Conservation (phyloP, 2,888 invertebrate genomes). For the Epinotia demarniana region DNA sequence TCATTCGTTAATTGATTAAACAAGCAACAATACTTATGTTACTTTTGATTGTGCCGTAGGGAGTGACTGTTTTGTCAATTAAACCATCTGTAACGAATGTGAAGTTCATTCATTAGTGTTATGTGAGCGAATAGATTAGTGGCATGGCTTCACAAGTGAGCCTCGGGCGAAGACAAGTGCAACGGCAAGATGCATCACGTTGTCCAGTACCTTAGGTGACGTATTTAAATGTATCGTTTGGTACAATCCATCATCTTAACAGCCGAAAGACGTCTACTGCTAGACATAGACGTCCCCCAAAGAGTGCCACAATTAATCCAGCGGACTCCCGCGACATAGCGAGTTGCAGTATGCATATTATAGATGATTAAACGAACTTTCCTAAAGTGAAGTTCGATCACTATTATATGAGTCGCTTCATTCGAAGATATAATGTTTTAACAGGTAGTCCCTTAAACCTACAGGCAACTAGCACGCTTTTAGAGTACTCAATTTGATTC, state of each 20-base stretch:
- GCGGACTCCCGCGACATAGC: too few relatives aligned
- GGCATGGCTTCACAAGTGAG: slow-evolving; percentile 60
- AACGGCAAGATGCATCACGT: slow-evolving; percentile 73
- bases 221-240: slow-evolving; percentile 1
- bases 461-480: too few relatives aligned
- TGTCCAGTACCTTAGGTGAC: slow-evolving; percentile 69
- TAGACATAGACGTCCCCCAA: too few relatives aligned
- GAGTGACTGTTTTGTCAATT: not conserved
- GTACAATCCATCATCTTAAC: too few relatives aligned
- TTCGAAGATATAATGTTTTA: too few relatives aligned
- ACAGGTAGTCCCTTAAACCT: too few relatives aligned
- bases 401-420: too few relatives aligned
- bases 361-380: too few relatives aligned
- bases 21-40: not conserved
- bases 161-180: slow-evolving; percentile 55
- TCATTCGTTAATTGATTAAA: not conserved
- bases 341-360: not conserved
- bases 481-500: too few relatives aligned
- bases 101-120: slow-evolving; percentile 11
- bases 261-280: too few relatives aligned
- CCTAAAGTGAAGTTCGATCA: too few relatives aligned
- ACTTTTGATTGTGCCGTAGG: not conserved
- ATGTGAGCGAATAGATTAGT: slow-evolving; percentile 27
- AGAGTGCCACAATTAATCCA: too few relatives aligned
- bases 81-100: not conserved